A percentile compares a stretch with the other conserved stretches of the same genome.
These are phyloP conservation scores for Tupaia tana DNA, from an alignment of 2,113 vertebrate species.

Conservation along the genomic window DNA sequence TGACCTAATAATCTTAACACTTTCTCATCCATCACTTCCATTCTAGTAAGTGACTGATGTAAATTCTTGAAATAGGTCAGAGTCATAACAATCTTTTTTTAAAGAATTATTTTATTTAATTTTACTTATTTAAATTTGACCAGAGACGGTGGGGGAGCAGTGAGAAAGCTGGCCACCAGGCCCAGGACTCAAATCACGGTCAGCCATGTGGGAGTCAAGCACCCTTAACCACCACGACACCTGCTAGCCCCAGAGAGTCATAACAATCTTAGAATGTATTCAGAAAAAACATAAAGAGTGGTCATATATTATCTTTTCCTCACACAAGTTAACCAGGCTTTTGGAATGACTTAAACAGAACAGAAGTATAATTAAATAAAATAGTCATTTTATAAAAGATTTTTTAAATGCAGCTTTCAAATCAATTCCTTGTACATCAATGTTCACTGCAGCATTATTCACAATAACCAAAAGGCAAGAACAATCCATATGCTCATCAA, in stretches of 20 bases:
- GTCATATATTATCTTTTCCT: background rate
- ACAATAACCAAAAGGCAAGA: background rate
- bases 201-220: too few relatives aligned
- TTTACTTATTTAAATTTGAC: too few relatives aligned
- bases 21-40: background rate
- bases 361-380: background rate
- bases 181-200: too few relatives aligned
- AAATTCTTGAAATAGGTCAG: background rate
- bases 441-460: background rate
- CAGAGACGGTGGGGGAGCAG: too few relatives aligned
- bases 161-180: too few relatives aligned
- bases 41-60: background rate
- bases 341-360: background rate
- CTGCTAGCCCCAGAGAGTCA: background rate
- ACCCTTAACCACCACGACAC: too few relatives aligned
- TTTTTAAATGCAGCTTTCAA: background rate
- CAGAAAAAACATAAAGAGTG: background rate
- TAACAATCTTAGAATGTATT: background rate
- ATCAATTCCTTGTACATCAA: background rate
- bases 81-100: background rate
- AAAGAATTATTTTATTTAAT: too few relatives aligned
- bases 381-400: background rate
- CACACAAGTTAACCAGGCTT: background rate
- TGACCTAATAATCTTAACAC: constrained; percentile 8
- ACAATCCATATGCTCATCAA: background rate